Conservation (phyloP, 92 coral and sea anemone species). For the Umimayanthus chanpuru region DNA sequence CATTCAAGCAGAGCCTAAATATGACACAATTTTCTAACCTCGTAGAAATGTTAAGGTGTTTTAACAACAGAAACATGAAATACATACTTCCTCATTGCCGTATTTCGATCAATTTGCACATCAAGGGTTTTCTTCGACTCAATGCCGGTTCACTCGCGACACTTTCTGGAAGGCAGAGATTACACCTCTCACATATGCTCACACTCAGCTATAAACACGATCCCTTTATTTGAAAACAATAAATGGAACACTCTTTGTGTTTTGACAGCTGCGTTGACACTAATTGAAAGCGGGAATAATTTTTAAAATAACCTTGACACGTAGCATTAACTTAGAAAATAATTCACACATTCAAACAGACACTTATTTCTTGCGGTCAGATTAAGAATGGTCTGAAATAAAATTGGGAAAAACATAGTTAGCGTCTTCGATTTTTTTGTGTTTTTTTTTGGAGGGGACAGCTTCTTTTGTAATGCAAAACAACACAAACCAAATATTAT, state of each 20-base stretch:
- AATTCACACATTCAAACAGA: too few relatives aligned
- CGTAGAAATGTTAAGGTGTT: not conserved
- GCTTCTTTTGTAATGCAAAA: not conserved
- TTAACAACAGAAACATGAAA: not conserved
- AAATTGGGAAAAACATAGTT: not conserved
- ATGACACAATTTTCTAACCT: not conserved
- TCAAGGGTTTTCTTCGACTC: not conserved
- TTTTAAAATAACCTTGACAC: not conserved
- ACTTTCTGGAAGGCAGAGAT: not conserved
- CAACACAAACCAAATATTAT: not conserved
- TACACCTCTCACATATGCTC: not conserved
- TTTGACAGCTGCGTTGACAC: not conserved
- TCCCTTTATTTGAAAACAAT: not conserved
- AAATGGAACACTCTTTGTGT: not conserved
- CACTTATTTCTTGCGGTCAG: not conserved
- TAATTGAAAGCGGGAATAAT: slow-evolving; percentile 4
- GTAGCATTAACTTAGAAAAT: too few relatives aligned
- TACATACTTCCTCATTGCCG: not conserved
- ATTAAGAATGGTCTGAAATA: too few relatives aligned
- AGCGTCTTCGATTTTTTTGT: not conserved
- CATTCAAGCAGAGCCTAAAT: too few relatives aligned
- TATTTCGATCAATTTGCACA: not conserved
- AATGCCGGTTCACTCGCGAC: not conserved
- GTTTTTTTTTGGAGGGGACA: too few relatives aligned
- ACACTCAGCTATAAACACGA: too few relatives aligned